These are phyloP conservation scores for Tamias sibiricus DNA, from an alignment of 2,113 vertebrate species.

Conservation along the genomic window DNA sequence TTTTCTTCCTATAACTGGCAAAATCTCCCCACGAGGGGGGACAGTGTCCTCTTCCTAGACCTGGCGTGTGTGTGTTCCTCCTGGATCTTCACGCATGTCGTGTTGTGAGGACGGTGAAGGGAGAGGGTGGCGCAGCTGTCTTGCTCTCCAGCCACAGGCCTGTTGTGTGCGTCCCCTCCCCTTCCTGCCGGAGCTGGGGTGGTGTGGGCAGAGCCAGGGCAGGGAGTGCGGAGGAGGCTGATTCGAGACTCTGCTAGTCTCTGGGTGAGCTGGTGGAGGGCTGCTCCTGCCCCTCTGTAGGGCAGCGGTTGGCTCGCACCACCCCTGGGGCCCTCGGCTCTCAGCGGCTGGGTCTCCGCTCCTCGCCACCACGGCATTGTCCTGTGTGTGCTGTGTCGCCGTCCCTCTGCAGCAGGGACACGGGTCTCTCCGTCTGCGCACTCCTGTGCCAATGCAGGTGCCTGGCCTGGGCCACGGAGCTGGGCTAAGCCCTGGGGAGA, in stretches of 20 bases:
- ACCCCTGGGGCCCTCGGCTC: not conserved
- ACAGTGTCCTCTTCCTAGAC: not conserved
- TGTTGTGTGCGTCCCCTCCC: fast-evolving
- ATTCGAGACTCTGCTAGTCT: not conserved
- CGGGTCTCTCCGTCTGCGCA: not conserved
- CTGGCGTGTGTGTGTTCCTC: not conserved
- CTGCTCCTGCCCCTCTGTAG: not conserved
- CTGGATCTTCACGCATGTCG: not conserved
- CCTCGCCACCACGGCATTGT: not conserved
- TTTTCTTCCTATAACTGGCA: not conserved
- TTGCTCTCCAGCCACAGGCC: not conserved
- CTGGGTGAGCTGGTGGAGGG: not conserved
- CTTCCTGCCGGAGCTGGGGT: not conserved
- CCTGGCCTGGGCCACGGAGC: too few relatives aligned
- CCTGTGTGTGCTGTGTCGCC: fast-evolving
- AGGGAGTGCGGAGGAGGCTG: too few relatives aligned
- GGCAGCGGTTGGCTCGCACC: not conserved
- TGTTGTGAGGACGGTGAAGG: not conserved
- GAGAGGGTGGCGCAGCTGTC: fast-evolving
- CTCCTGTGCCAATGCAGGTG: not conserved
- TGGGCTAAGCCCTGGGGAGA: not conserved
- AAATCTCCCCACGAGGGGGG: not conserved
- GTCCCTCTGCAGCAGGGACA: not conserved
- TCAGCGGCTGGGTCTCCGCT: fast-evolving
- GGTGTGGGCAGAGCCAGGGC: fast-evolving